Evolutionary conservation across 2,888 invertebrate genomes (phyloP), one percentile per base, ranked within the genome.

Genomic region (Acrobasis repandana): DNA sequence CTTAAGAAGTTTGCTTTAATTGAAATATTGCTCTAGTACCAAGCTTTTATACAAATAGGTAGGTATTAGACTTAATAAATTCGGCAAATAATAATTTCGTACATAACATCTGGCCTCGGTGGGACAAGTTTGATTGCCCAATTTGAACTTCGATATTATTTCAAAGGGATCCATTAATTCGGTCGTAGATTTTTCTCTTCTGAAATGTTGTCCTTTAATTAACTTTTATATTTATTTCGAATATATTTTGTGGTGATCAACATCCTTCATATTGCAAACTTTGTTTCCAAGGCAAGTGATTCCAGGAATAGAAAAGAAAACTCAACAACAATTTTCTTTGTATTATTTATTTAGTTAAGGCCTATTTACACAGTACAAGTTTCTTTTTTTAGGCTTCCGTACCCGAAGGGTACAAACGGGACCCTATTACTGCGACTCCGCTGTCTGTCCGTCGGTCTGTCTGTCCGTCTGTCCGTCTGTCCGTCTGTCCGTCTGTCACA

Each of bases 41-140:
- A 18, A 10, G 15, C 20, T 18, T 49, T 9, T 49, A 16, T 18
- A 49, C 16, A 16, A 16, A 48, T 8, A 28, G 2, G 8, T 5
- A 28, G 28, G 6, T 28, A 28, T 28, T 28, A 11, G 18, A 16
- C 49, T 54, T 46, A 58, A 50, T 38, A 28, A 63, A 61, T 36
- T 36, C 38, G 20, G 16, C 15, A 61, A 58, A 58, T 49, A 36
- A 58, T n/a, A 50, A 58, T n/a, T 58, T 60, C 28, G 47, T 58
- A 20, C 38, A 51, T 43, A 8, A 46, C 46, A 56, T 43, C 49
- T 51, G 48, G 14, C 34, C 47, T 54, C 16, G 33, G 18, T 28
- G 33, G 20, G 50, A 60, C 51, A 87, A 88, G 80, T 88, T 86
- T 81, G 82, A 88, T 86, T 83, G 76, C 79, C 76, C 80, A 74